Base-by-base conservation (phyloP, 2,888 invertebrate genomes). In the Entomobrya multifasciata region DNA sequence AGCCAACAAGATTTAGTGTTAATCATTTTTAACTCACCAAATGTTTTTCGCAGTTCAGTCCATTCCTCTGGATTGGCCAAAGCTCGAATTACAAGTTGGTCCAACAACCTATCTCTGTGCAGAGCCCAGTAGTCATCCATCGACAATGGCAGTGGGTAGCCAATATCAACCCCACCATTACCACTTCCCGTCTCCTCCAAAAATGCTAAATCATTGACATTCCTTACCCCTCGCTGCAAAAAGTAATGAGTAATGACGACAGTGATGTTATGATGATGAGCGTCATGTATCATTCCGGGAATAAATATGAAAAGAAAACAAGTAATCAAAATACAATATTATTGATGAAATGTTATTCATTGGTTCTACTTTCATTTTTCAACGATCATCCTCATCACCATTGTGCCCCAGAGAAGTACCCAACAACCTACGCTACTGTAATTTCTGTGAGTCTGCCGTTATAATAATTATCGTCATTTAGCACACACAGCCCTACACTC, bases 61-160 rank as follows among this genome's bases (percentile, higher is more conserved):
- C 89, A 89, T 85, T 89, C 88, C 17, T 87, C 77, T 20, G 90
- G 89, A 87, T 89, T 88, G 67, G 90, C 89, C 80, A 90, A 86
- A 87, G 90, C 90, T 87, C 89, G 88, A 60, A 89, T 87, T 84
- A 90, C 85, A 87, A 90, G 82, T 86, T 89, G 89, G 82, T 90
- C 89, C 88, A 89, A 87, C 86, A 87, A 62, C 52, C 85, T 44
- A 25, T 83, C 79, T 36, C 72, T 44, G 17, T 65, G 72, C 36
- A 65, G 8, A 10, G 74, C 80, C 76, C 80, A 80, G 27, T 74
- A 80, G 44, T 86, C 79, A 74, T 86, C 65, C 65, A 85, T 85
- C 20, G 70, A 78, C 20, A 80, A 30, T 36, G 86, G 74, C 13
- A 86, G 74, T 20, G 79, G 80, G 30, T 81, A 81, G 20, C 77